Base-by-base conservation (phyloP, 2,888 invertebrate genomes). In the Phlogophora meticulosa region DNA sequence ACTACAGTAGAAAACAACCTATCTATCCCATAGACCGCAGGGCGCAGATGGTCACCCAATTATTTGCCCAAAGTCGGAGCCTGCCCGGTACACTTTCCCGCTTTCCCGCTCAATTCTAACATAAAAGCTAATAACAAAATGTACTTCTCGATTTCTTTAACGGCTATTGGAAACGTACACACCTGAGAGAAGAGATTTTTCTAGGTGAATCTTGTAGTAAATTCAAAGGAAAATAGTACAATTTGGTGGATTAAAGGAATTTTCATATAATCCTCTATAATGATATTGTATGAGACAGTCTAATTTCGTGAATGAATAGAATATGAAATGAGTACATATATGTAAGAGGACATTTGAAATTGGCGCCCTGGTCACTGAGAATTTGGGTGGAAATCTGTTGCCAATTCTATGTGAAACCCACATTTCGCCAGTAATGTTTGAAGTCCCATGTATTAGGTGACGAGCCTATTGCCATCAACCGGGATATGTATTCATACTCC, bases 21-120 rank as follows among this genome's bases (percentile, higher is more conserved):
- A 11, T 49, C 40, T 2, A 40, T 4, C 38, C 45, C 15, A 10
- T 24, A 20, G 43, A 55, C 57, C 51, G 38, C 73, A 36, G 45
- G 20, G 52, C 63, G 64, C 71, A 71, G 52, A 42, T 62, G 56
- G 20, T 22, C 13, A 49, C 38, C 65, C 73, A 72, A 73, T 76
- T 46, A 59, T 52, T 32, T 51, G 1, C 13, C n/a, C 36, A n/a
- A 36, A 28, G 36, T 45, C 11, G 7, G 22, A 45, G 0, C 43
- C 32, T 10, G 24, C n/a, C 42, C 17, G 10, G 28, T 48, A 51
- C 46, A 43, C 43, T 63, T 45, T 59, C 72, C 78, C 49, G 20
- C 20, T 42, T 52, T 56, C 38, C 15, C 57, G 24, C 40, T 62
- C n/a, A 34, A 63, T 59, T 55, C 24, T 11, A 49, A 62, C 36